A percentile compares a stretch with the other conserved stretches of the same genome.
phyloP scores from a whole-genome alignment of 2,113 vertebrate genomes.

The Hippocampus mohnikei region DNA sequence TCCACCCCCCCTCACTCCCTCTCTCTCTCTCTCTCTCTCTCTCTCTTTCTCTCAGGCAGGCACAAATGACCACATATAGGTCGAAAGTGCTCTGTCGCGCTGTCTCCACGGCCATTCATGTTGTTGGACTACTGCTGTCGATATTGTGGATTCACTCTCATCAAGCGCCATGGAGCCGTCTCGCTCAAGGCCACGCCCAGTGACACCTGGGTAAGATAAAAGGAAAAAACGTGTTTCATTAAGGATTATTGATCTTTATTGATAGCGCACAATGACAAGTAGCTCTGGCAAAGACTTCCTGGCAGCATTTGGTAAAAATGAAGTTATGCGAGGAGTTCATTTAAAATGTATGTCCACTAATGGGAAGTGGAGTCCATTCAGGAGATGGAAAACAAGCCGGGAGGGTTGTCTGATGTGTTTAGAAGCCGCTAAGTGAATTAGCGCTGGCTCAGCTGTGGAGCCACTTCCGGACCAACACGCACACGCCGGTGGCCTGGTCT shows the following conservation, averaged over 20 bases:
- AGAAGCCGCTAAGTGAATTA: constrained; percentile 48
- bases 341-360: neutral
- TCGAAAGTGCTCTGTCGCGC: constrained; percentile 24
- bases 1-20: constrained; percentile 37
- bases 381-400: constrained; percentile 16
- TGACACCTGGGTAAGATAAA: constrained; percentile 80
- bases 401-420: constrained; percentile 29
- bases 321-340: neutral
- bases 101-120: constrained; percentile 64
- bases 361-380: neutral
- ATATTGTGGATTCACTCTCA: constrained; percentile 68
- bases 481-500: neutral
- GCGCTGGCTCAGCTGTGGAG: constrained; percentile 27
- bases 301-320: neutral
- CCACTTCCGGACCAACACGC: neutral
- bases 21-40: constrained; percentile 30
- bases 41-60: constrained; percentile 7
- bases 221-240: too few relatives aligned
- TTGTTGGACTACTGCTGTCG: constrained; percentile 76
- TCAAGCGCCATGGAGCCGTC: constrained; percentile 74
- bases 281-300: neutral
- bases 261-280: neutral
- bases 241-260: neutral
- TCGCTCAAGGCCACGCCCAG: constrained; percentile 77
- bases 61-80: constrained; percentile 32